A percentile compares a stretch with the other conserved stretches of the same genome.
These are phyloP conservation scores for Coturnix japonica DNA, from an alignment of 2,113 vertebrate species.

Conservation along the genomic window DNA sequence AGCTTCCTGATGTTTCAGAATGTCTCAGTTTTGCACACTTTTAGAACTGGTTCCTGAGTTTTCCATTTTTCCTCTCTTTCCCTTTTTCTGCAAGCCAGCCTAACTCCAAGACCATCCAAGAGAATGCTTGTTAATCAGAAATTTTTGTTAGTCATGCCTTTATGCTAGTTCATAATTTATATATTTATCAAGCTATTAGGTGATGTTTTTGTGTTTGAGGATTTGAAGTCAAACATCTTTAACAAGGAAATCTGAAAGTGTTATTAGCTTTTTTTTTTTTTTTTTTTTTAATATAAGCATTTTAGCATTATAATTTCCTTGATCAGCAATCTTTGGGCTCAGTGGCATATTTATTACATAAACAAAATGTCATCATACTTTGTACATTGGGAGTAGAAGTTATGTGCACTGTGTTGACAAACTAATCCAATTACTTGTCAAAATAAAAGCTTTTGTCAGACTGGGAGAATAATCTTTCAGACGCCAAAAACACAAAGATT, in stretches of 20 bases:
- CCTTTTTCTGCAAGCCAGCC: not conserved
- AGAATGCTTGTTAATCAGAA: not conserved
- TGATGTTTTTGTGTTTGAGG: not conserved
- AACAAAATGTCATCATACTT: not conserved
- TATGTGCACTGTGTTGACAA: accelerated
- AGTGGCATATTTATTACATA: not conserved
- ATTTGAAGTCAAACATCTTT: not conserved
- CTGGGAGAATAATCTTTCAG: not conserved
- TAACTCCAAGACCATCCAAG: not conserved
- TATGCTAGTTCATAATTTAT: not conserved
- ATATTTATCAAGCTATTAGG: not conserved
- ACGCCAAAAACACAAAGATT: not conserved
- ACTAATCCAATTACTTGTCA: not conserved
- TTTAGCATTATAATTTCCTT: not conserved
- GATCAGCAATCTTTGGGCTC: not conserved
- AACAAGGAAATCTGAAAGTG: not conserved
- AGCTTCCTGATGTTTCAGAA: not conserved
- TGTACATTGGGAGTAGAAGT: not conserved
- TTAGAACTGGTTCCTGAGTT: accelerated
- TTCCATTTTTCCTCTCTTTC: not conserved
- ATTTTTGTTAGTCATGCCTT: not conserved
- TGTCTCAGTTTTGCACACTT: not conserved
- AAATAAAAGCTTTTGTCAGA: not conserved
- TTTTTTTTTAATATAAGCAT: too few species aligned
- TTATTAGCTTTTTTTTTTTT: too few species aligned